These are phyloP conservation scores for Chaetops frenatus DNA, from an alignment of 2,113 vertebrate genomes.

Conservation along the genomic window DNA sequence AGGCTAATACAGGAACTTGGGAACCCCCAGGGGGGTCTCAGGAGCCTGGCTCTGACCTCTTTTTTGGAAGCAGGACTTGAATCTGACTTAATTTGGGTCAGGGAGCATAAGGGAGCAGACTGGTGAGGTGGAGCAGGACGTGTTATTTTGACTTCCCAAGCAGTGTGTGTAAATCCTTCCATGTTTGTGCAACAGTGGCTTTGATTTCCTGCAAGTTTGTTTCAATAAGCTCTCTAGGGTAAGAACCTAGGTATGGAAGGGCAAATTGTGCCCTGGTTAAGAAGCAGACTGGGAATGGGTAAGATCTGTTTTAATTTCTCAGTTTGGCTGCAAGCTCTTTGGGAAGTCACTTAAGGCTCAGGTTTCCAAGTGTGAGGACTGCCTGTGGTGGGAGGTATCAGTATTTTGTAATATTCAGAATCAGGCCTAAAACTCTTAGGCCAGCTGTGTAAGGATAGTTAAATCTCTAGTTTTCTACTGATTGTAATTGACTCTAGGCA, in stretches of 20 bases:
- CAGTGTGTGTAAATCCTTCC: conserved; percentile 39
- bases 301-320: conserved; percentile 20
- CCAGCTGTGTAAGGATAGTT: neutral
- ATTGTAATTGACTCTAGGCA: neutral
- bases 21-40: conserved; percentile 16
- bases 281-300: neutral
- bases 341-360: conserved; percentile 28
- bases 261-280: neutral
- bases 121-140: neutral
- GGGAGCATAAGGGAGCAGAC: neutral
- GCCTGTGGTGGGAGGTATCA: neutral
- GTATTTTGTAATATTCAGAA: neutral
- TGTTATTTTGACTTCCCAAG: conserved; percentile 45
- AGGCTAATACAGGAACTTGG: conserved; percentile 41
- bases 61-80: neutral
- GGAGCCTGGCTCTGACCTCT: conserved; percentile 2
- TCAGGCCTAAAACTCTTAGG: neutral
- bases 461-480: neutral
- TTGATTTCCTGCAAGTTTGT: conserved; percentile 50
- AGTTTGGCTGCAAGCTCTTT: neutral
- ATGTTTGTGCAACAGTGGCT: neutral
- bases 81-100: conserved; percentile 12
- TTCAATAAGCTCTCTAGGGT: conserved; percentile 35
- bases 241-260: neutral
- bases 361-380: neutral